phyloP scores from a whole-genome alignment of 2,888 invertebrate species.

The Mimumesa dahlbomi region DNA sequence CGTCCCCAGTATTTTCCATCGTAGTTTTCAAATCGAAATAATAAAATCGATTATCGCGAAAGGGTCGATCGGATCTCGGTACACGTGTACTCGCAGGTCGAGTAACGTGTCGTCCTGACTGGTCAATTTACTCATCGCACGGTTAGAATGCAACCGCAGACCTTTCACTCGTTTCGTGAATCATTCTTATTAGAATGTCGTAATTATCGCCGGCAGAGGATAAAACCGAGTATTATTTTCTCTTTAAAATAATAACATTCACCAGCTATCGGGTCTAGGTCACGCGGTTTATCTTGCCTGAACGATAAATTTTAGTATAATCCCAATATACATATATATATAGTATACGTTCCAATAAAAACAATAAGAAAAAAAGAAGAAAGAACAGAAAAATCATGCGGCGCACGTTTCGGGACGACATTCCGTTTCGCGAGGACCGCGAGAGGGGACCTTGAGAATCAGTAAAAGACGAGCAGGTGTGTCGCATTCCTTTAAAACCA shows the following conservation, averaged over 20 bases:
- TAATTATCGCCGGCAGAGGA: constrained; percentile 28
- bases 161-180: constrained; percentile 65
- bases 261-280: not conserved
- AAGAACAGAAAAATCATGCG: too few species aligned
- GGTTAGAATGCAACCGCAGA: constrained; percentile 11
- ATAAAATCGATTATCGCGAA: constrained; percentile 9
- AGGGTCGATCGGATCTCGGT: constrained; percentile 8
- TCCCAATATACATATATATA: too few species aligned
- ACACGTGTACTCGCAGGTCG: constrained; percentile 50
- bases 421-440: not conserved
- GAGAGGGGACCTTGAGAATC: constrained; percentile 22
- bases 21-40: not conserved
- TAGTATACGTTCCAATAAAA: too few species aligned
- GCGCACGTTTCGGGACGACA: constrained; percentile 22
- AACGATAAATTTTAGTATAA: too few species aligned
- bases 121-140: constrained; percentile 41
- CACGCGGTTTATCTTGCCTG: constrained; percentile 14
- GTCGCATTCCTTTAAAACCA: constrained; percentile 50
- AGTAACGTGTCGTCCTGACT: constrained; percentile 36
- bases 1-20: not conserved
- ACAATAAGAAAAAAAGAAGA: too few species aligned
- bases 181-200: constrained; percentile 43
- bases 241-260: constrained; percentile 20
- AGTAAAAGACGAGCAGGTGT: constrained; percentile 57
- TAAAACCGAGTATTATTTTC: constrained; percentile 22